Conservation (phyloP, 1,140 invertebrate genomes). For the Drosophila ohnishii region DNA sequence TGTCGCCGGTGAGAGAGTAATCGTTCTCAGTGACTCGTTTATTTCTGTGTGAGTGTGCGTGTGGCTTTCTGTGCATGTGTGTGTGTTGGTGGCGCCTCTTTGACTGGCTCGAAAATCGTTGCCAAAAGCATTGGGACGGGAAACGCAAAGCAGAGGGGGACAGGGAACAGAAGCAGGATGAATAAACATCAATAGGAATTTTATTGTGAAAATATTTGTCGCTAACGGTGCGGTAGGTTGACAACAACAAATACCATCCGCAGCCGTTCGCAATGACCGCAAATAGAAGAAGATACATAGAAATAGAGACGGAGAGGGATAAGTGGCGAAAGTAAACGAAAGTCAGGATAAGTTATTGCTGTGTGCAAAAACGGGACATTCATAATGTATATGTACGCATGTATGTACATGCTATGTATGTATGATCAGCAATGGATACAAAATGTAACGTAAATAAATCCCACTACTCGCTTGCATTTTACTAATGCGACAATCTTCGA, state of each 20-base stretch:
- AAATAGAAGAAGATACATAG: constrained; percentile 18
- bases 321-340: constrained; percentile 16
- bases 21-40: constrained; percentile 3
- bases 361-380: background rate
- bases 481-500: constrained; percentile 3
- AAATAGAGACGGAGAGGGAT: background rate
- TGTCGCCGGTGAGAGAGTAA: constrained; percentile 30
- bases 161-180: constrained; percentile 22
- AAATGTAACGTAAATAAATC: background rate
- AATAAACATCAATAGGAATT: constrained; percentile 72
- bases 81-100: constrained; percentile 41
- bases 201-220: constrained; percentile 61
- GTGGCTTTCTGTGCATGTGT: background rate
- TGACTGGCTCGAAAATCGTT: constrained; percentile 54
- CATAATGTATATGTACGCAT: too few relatives aligned
- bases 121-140: background rate
- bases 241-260: constrained; percentile 1
- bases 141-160: constrained; percentile 9
- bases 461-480: background rate
- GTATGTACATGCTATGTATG: too few relatives aligned
- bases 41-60: background rate
- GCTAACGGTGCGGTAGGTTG: constrained; percentile 21
- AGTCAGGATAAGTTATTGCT: constrained; percentile 24
- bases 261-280: constrained; percentile 26
- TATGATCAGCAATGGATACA: background rate